Conservation (phyloP, 1,140 invertebrate species). For the Hycleus phaleratus region DNA sequence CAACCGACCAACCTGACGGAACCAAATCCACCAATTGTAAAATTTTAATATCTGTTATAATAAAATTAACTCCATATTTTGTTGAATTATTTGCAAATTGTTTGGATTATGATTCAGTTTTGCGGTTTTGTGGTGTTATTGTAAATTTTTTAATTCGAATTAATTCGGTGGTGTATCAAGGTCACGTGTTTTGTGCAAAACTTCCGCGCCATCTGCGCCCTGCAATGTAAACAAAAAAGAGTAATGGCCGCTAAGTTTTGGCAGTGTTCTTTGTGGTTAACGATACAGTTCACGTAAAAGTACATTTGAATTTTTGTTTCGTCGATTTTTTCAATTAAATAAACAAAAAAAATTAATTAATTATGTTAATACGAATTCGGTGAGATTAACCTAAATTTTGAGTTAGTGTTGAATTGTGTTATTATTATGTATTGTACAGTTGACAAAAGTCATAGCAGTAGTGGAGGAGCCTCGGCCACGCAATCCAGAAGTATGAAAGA, state of each 20-base stretch:
- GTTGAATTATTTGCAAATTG: too few species aligned
- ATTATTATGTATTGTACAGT: slow-evolving; percentile 42
- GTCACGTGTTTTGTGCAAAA: slow-evolving; percentile 1
- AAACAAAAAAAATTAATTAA: slow-evolving; percentile 25
- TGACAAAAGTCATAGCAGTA: slow-evolving; percentile 37
- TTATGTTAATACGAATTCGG: slow-evolving; percentile 41
- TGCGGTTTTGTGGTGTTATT: too few species aligned
- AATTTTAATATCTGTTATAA: too few species aligned
- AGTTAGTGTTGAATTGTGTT: slow-evolving; percentile 34
- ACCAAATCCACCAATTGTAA: too few species aligned
- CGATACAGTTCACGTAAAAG: slow-evolving; percentile 21
- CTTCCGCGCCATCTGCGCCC: slow-evolving; percentile 27
- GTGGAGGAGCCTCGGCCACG: slow-evolving; percentile 36
- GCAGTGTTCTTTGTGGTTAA: slow-evolving; percentile 32
- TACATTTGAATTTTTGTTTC: not conserved
- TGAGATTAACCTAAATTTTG: slow-evolving; percentile 37
- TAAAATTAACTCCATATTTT: too few species aligned
- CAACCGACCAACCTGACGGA: too few species aligned
- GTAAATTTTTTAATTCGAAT: too few species aligned
- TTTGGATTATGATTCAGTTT: too few species aligned
- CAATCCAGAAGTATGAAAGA: slow-evolving; percentile 38
- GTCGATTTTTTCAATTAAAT: slow-evolving; percentile 12
- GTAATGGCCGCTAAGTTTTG: slow-evolving; percentile 38
- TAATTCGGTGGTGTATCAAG: slow-evolving; percentile 1
- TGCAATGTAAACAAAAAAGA: slow-evolving; percentile 29